phyloP scores from a whole-genome alignment of 2,797 vertebrate genomes.

The Alcedo quadribrachys region DNA sequence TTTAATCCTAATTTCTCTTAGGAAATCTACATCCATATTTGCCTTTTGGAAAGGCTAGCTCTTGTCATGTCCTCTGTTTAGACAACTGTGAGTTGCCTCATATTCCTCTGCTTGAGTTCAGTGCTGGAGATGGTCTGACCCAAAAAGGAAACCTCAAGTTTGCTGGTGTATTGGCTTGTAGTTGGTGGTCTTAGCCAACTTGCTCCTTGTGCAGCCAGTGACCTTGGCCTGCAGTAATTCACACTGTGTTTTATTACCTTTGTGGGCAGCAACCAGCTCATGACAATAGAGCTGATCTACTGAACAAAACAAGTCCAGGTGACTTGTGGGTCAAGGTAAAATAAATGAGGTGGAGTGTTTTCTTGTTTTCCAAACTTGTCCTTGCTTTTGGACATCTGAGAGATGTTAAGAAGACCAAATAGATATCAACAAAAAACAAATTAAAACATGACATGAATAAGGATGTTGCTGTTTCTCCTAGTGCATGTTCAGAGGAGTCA shows the following conservation, averaged over 20 bases:
- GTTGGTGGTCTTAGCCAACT: not conserved
- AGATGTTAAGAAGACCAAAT: not conserved
- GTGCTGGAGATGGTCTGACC: not conserved
- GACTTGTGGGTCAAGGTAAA: not conserved
- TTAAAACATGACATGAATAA: slow-evolving; percentile 9
- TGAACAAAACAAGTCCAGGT: not conserved
- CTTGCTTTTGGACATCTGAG: not conserved
- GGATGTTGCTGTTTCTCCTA: slow-evolving; percentile 13
- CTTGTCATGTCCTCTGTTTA: not conserved
- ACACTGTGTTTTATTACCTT: not conserved
- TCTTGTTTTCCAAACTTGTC: not conserved
- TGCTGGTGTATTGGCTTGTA: not conserved
- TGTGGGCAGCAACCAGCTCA: not conserved
- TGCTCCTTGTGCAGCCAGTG: not conserved
- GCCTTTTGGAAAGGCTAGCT: not conserved
- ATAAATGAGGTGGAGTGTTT: not conserved
- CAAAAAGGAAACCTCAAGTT: not conserved
- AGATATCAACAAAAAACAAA: not conserved
- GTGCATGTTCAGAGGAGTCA: not conserved
- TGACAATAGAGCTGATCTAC: not conserved
- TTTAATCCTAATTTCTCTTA: not conserved
- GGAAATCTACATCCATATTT: not conserved
- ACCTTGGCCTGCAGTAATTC: not conserved
- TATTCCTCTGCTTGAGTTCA: not conserved
- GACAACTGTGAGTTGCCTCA: not conserved